Evolutionary conservation across 64 coral and sea anemone species (phyloP).

Genomic region (Montipora efflorescens): DNA sequence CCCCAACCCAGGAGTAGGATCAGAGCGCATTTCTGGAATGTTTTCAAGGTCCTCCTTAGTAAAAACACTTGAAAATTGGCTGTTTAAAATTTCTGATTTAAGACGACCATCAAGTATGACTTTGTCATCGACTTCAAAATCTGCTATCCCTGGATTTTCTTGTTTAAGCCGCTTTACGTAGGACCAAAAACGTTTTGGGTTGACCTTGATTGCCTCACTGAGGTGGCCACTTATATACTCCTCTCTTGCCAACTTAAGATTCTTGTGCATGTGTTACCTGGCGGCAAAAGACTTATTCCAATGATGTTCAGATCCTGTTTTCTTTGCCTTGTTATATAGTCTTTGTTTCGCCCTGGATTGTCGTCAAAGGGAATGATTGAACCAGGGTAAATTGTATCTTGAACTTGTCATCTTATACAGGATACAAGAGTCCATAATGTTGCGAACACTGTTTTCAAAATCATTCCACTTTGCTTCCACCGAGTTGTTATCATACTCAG

Average conservation of each 20-base stretch:
- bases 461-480: constrained; percentile 58
- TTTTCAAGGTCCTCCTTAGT: constrained; percentile 20
- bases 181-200: constrained; percentile 13
- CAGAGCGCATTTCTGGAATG: constrained; percentile 6
- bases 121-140: constrained; percentile 30
- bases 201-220: no score
- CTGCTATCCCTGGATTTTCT: constrained; percentile 45
- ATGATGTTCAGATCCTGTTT: no score
- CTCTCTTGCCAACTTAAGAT: no score
- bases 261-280: no score
- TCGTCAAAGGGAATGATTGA: constrained; percentile 38
- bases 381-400: constrained; percentile 55
- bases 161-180: constrained; percentile 39
- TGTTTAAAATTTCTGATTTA: constrained; percentile 61
- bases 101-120: constrained; percentile 1
- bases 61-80: constrained; percentile 50
- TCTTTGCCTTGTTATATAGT: not conserved
- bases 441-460: constrained; percentile 41
- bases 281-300: no score
- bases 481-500: not conserved
- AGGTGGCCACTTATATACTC: no score
- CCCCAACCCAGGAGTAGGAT: constrained; percentile 1
- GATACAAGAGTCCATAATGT: constrained; percentile 62
- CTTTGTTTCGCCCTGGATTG: constrained; percentile 40
- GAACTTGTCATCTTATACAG: constrained; percentile 35